Evolutionary conservation across 2,888 invertebrate genomes (phyloP).

Genomic region (Pristionchus arcanus): DNA sequence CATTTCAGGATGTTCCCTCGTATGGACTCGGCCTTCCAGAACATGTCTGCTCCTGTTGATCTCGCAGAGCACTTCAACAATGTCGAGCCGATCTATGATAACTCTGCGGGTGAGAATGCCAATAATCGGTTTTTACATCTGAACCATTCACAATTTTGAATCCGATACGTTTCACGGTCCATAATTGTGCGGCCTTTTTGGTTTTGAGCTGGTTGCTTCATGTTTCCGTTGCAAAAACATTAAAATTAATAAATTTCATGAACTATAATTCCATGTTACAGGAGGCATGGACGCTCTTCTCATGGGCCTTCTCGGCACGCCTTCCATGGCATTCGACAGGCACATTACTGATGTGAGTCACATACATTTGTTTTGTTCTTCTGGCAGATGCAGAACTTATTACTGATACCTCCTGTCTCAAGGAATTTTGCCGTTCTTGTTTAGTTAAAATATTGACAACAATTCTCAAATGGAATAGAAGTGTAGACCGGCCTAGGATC

Average conservation of each 20-base stretch:
- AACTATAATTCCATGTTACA: not conserved
- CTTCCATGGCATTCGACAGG: conserved; percentile 73
- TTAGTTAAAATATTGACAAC: too few relatives aligned
- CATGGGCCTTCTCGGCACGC: conserved; percentile 72
- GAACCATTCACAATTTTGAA: too few relatives aligned
- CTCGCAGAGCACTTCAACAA: conserved; percentile 93
- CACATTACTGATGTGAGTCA: conserved; percentile 62
- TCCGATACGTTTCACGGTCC: not conserved
- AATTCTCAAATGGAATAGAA: too few relatives aligned
- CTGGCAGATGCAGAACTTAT: too few relatives aligned
- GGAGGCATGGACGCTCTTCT: conserved; percentile 74
- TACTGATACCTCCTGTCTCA: too few relatives aligned
- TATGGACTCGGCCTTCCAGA: conserved; percentile 65
- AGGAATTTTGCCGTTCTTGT: too few relatives aligned
- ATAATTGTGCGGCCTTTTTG: too few relatives aligned
- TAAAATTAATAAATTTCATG: too few relatives aligned
- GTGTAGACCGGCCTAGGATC: too few relatives aligned
- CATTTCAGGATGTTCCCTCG: conserved; percentile 67
- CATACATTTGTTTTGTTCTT: not conserved
- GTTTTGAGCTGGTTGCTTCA: too few relatives aligned
- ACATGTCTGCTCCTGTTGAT: conserved; percentile 71
- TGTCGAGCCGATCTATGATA: conserved; percentile 86
- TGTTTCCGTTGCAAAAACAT: too few relatives aligned
- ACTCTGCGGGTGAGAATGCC: conserved; percentile 55
- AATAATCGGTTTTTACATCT: not conserved